Conservation (phyloP, 92 coral and sea anemone genomes). For the Siderastrea siderea region DNA sequence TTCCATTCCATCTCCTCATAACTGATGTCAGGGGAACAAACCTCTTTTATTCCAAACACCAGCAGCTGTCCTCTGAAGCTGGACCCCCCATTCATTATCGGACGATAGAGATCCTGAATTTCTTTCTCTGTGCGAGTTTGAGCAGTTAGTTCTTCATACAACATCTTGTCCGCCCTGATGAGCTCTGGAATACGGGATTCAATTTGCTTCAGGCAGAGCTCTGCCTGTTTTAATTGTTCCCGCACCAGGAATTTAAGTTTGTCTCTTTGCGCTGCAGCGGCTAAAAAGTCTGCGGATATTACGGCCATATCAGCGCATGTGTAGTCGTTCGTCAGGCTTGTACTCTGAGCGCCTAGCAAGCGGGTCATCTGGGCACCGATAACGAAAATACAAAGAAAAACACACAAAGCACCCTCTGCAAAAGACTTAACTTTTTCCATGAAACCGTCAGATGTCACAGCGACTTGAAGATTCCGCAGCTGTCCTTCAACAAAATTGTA, state of each 20-base stretch:
- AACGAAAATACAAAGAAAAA: no score
- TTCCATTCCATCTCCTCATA: conserved; percentile 37
- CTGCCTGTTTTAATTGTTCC: conserved; percentile 11
- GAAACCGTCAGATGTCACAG: conserved; percentile 4
- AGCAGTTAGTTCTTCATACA: conserved; percentile 6
- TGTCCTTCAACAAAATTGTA: background rate
- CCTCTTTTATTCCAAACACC: conserved; percentile 21
- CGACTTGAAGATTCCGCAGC: background rate
- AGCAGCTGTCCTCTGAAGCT: background rate
- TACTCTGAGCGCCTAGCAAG: no score
- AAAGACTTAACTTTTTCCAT: no score
- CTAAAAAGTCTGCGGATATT: no score
- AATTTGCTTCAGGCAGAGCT: background rate
- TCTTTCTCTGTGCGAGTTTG: background rate
- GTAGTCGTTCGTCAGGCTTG: no score
- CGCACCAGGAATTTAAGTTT: background rate
- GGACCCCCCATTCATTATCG: background rate
- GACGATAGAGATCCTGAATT: conserved; percentile 1
- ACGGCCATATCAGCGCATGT: no score
- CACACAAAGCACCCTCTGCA: no score
- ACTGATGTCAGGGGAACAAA: background rate
- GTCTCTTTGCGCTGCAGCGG: background rate
- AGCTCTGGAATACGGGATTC: conserved; percentile 19
- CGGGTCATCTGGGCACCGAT: no score
- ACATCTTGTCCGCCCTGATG: conserved; percentile 13